phyloP scores from a whole-genome alignment of 2,113 vertebrate species.

The Psittacara wagleri region DNA sequence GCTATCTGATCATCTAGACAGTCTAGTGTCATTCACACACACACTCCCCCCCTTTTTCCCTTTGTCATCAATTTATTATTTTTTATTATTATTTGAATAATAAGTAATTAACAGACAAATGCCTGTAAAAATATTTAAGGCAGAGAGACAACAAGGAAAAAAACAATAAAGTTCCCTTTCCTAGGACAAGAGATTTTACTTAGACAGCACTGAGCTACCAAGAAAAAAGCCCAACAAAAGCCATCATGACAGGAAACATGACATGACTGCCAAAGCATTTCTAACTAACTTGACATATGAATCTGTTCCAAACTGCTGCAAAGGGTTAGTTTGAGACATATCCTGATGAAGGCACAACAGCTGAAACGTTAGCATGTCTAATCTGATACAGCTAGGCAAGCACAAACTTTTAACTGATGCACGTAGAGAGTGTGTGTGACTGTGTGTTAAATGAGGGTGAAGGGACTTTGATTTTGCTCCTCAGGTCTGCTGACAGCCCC shows the following conservation, averaged over 20 bases:
- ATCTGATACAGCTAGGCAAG: not conserved
- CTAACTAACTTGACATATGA: not conserved
- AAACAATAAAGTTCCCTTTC: not conserved
- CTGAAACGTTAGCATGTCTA: conserved; percentile 1
- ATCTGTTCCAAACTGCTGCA: not conserved
- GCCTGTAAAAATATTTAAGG: not conserved
- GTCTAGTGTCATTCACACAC: not conserved
- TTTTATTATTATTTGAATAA: not conserved
- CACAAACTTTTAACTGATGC: not conserved
- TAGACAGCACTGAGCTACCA: not conserved
- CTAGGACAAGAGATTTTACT: not conserved
- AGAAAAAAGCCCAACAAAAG: not conserved
- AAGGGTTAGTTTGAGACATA: not conserved
- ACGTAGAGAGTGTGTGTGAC: not conserved
- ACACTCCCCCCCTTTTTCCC: not conserved
- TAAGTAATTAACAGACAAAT: not conserved
- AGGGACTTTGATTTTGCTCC: not conserved
- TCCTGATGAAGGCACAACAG: not conserved
- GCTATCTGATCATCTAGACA: not conserved
- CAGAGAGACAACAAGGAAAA: not conserved
- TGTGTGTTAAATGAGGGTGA: not conserved
- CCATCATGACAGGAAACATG: not conserved
- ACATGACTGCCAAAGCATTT: not conserved
- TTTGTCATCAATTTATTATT: not conserved
- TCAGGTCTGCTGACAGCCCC: not conserved